Evolutionary conservation across 2,113 vertebrate species (phyloP), one percentile per base, ranked within the genome.

Genomic region (Myotis lucifugus): DNA sequence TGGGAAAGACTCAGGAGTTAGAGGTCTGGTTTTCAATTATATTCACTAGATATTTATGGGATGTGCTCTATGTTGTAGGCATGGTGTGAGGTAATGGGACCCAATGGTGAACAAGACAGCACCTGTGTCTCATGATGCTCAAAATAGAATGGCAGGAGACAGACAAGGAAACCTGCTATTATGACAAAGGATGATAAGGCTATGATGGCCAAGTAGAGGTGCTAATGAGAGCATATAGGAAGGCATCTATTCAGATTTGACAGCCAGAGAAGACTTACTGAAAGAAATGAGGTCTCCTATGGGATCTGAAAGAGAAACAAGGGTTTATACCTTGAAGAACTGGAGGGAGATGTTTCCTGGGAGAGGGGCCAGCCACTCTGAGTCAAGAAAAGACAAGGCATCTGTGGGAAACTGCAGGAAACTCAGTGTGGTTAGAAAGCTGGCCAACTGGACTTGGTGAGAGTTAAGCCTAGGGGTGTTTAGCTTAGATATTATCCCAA

Each of bases 41-140:
- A 79, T 46, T 81, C 12, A 19, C 19, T 64, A 84, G 83, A 64
- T 88, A 50, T 77, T 81, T 88, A 76, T 34, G 59, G 82, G 78
- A 42, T 29, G 13, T 54, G 6, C 86, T 25, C 1, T 81, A 67
- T 66, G 48, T 83, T 69, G 46, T 27, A 90, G 78, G 37, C 79
- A 77, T 34, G 40, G 46, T 66, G 70, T 54, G 37, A 88, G n/a
- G 13, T 84, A 2, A 29, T 72, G 69, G 67, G 52, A 67, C 21
- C 15, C 37, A 79, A 0, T 72, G 66, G 40, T 64, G 82, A 67
- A 27, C 21, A 91, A 54, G 74, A 29, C 40, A 66, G 5, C 14
- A 64, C 32, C 15, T 14, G 32, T 34, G 12, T 90, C 50, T 87
- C 3, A 27, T 1, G 69, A 52, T 56, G 46, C 32, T 85, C 54